Evolutionary conservation across 1,140 invertebrate species (phyloP).

Genomic region (Pseudomyrmex gracilis): DNA sequence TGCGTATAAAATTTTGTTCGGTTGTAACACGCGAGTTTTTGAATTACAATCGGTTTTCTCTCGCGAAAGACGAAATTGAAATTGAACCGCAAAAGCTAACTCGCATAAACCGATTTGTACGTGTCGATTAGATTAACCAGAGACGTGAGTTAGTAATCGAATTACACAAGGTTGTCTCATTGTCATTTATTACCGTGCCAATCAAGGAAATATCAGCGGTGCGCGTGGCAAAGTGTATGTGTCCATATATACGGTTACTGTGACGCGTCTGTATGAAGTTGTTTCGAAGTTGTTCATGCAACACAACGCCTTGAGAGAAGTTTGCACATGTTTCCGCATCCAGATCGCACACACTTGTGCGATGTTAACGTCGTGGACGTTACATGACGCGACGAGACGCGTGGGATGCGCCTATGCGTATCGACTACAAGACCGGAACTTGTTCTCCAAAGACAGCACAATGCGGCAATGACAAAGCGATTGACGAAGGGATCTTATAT

Average conservation of each 20-base stretch:
- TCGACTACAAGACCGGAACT: neutral
- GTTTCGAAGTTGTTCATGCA: constrained; percentile 34
- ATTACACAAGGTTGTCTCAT: constrained; percentile 12
- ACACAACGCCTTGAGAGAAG: constrained; percentile 41
- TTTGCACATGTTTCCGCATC: constrained; percentile 51
- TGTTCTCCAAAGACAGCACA: neutral
- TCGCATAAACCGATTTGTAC: no score
- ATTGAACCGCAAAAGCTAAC: neutral
- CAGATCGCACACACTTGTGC: constrained; percentile 24
- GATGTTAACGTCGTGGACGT: constrained; percentile 35
- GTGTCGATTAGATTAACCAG: no score
- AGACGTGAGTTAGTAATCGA: constrained; percentile 1
- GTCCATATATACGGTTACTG: neutral
- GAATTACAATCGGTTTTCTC: neutral
- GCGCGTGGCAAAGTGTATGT: constrained; percentile 25
- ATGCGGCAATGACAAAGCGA: no score
- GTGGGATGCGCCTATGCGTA: constrained; percentile 8
- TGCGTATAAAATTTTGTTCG: no score
- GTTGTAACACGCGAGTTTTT: neutral
- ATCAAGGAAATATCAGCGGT: constrained; percentile 28
- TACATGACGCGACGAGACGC: constrained; percentile 27
- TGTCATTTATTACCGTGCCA: constrained; percentile 23
- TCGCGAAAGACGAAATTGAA: constrained; percentile 10
- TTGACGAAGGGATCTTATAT: no score
- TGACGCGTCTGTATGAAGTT: constrained; percentile 14